Conservation (phyloP, 2,113 vertebrate genomes). For the Forbesichthys papilliferus region DNA sequence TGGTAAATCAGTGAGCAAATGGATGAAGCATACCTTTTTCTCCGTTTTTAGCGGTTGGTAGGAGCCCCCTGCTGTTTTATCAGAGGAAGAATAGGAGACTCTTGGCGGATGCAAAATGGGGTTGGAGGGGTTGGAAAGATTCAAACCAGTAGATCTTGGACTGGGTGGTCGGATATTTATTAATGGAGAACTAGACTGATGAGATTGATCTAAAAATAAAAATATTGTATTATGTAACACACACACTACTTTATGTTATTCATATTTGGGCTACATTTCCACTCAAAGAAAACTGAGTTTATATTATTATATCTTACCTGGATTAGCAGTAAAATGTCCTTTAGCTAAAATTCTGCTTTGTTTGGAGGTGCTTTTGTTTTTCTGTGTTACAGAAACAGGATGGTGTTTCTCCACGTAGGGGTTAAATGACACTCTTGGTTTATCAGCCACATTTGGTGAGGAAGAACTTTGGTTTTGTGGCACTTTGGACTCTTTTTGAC, state of each 20-base stretch:
- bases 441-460: constrained; percentile 40
- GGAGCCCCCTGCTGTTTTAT: constrained; percentile 37
- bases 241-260: no score
- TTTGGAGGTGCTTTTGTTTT: constrained; percentile 37
- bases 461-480: constrained; percentile 20
- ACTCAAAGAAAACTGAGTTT: no score
- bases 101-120: constrained; percentile 62
- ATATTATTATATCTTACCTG: constrained; percentile 53
- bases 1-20: neutral
- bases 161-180: constrained; percentile 56
- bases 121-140: constrained; percentile 51
- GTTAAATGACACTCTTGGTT: constrained; percentile 62
- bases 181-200: constrained; percentile 25
- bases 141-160: constrained; percentile 45
- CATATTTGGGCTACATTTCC: no score
- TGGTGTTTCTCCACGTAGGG: constrained; percentile 39
- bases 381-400: constrained; percentile 25
- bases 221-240: neutral
- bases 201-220: constrained; percentile 43
- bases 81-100: constrained; percentile 50
- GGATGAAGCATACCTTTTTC: constrained; percentile 40
- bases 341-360: constrained; percentile 35
- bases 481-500: constrained; percentile 37
- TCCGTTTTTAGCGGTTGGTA: constrained; percentile 23
- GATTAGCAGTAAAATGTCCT: constrained; percentile 60